Evolutionary conservation across 2,888 invertebrate species (phyloP).

Genomic region (Amiota mariae): DNA sequence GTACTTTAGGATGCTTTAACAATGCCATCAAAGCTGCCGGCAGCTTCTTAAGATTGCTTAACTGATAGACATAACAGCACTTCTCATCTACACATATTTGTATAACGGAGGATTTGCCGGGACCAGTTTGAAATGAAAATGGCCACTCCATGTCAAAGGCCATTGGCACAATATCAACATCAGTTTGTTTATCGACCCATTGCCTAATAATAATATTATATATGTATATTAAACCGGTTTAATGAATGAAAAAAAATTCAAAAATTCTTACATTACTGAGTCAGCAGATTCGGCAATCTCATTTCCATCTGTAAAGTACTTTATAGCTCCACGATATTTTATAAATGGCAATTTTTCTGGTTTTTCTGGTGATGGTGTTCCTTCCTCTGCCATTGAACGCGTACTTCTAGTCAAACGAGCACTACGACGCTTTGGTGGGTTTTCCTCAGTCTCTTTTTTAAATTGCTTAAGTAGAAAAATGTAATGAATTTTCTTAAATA

Average conservation of each 20-base stretch:
- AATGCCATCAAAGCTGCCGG: constrained; percentile 76
- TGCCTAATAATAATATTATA: constrained; percentile 50
- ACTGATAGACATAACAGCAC: constrained; percentile 77
- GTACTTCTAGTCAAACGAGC: constrained; percentile 61
- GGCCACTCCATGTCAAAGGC: constrained; percentile 83
- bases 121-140: constrained; percentile 77
- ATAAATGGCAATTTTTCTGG: constrained; percentile 59
- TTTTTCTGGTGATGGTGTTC: constrained; percentile 54
- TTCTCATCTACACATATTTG: constrained; percentile 77
- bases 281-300: constrained; percentile 75
- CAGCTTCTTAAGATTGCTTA: constrained; percentile 76
- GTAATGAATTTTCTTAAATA: neutral
- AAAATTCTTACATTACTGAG: constrained; percentile 71
- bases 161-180: constrained; percentile 73
- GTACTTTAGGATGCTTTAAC: constrained; percentile 76
- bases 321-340: constrained; percentile 66
- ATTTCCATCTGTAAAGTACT: constrained; percentile 70
- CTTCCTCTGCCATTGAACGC: constrained; percentile 57
- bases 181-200: constrained; percentile 67
- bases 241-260: no score
- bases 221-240: no score
- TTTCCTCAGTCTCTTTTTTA: constrained; percentile 50
- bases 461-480: constrained; percentile 29
- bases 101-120: constrained; percentile 78
- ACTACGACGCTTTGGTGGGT: constrained; percentile 68